Evolutionary conservation across 2,888 invertebrate species (phyloP).

Genomic region (Atrina japonica): DNA sequence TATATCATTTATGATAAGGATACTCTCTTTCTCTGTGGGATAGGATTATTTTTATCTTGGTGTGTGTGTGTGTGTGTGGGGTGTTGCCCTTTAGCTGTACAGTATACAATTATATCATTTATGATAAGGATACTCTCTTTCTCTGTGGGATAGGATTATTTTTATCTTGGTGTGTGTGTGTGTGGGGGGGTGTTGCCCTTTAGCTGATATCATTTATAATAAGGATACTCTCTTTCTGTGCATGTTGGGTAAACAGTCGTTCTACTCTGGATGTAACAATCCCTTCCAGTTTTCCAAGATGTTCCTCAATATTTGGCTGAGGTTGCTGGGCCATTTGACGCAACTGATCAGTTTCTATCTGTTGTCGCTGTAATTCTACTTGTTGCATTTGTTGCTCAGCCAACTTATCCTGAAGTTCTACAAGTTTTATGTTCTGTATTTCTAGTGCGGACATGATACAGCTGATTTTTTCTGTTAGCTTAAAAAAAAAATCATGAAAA

Average conservation of each 20-base stretch:
- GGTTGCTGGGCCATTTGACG: constrained; percentile 64
- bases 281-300: constrained; percentile 73
- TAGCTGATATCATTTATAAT: too few species aligned
- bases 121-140: too few species aligned
- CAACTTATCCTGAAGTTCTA: constrained; percentile 66
- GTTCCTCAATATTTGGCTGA: constrained; percentile 69
- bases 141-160: too few species aligned
- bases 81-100: too few species aligned
- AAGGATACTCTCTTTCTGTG: constrained; percentile 78
- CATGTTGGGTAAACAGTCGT: constrained; percentile 71
- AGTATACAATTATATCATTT: too few species aligned
- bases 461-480: constrained; percentile 68
- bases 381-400: constrained; percentile 71
- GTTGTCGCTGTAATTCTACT: constrained; percentile 65
- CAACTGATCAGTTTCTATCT: constrained; percentile 66
- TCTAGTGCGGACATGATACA: constrained; percentile 65
- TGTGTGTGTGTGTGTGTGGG: too few species aligned
- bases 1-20: too few species aligned
- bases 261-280: constrained; percentile 73
- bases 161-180: too few species aligned
- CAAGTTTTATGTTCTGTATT: constrained; percentile 73
- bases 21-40: too few species aligned
- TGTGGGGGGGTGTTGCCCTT: too few species aligned
- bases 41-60: too few species aligned
- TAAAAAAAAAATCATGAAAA: constrained; percentile 28